Evolutionary conservation across 2,888 invertebrate genomes (phyloP).

Genomic region (Diaprepes abbreviatus): DNA sequence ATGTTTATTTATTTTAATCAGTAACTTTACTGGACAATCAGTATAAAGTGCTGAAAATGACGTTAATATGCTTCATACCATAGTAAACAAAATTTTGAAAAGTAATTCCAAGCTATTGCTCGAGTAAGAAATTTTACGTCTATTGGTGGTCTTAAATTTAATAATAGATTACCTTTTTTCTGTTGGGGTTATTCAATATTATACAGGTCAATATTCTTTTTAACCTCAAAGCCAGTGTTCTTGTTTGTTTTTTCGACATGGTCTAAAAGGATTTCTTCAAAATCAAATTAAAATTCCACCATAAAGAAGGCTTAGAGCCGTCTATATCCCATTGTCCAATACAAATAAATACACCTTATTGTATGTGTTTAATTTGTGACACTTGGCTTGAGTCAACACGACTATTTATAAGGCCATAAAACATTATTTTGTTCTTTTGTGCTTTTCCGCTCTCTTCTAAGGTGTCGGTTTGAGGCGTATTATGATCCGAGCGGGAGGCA

Average conservation of each 20-base stretch:
- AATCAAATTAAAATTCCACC: slow-evolving; percentile 39
- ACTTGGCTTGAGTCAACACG: slow-evolving; percentile 54
- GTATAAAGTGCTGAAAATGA: too few relatives aligned
- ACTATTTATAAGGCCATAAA: slow-evolving; percentile 59
- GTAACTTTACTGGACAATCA: too few relatives aligned
- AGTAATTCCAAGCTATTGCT: too few relatives aligned
- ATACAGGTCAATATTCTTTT: not conserved
- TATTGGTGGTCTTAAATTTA: too few relatives aligned
- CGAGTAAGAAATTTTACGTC: too few relatives aligned
- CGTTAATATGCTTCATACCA: too few relatives aligned
- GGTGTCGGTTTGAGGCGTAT: slow-evolving; percentile 66
- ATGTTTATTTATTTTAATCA: too few relatives aligned
- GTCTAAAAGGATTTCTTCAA: slow-evolving; percentile 10
- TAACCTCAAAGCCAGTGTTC: slow-evolving; percentile 23
- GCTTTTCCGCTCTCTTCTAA: slow-evolving; percentile 62
- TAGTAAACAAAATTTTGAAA: too few relatives aligned
- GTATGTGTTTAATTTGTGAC: slow-evolving; percentile 56
- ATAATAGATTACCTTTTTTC: too few relatives aligned
- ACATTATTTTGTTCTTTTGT: slow-evolving; percentile 64
- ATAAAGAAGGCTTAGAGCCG: slow-evolving; percentile 16
- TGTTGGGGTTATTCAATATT: not conserved
- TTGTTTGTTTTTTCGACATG: slow-evolving; percentile 43
- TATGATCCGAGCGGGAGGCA: slow-evolving; percentile 66
- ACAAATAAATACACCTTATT: slow-evolving; percentile 53
- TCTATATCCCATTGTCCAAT: slow-evolving; percentile 45